Base-by-base conservation (phyloP, 2,888 invertebrate genomes). In the Orgyia antiqua region DNA sequence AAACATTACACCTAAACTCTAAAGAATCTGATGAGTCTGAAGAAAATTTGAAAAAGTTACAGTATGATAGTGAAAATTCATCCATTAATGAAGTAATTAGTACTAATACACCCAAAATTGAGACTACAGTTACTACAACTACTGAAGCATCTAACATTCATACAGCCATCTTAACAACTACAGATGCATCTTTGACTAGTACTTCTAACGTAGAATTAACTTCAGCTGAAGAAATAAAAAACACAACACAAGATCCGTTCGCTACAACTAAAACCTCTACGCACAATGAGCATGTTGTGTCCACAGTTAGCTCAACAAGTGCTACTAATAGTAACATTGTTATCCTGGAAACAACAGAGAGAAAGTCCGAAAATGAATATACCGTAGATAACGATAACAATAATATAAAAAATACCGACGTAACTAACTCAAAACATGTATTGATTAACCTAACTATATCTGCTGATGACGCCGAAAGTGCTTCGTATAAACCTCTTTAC, bases 391-490 rank as follows among this genome's bases (percentile, higher is more conserved):
- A 10, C 10, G 23, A 23, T 10, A 23, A 10, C 6, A 10, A 7
- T 10, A 23, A 23, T 10, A 23, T 11, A 23, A 23, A 23, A 23
- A 1, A 10, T 3, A 57, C 74, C 20, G 82, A 82, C 37, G 33
- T 59, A 30, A 51, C 72, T 63, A 83, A 83, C 52, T 75, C 77
- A 50, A 90, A 90, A 72, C 90, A 92, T 55, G 90, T 95, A 53
- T 83, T 94, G 47, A 92, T 95, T 39, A 95, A 95, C 77, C 88
- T 95, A 47, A 94, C 94, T 5, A 94, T 95, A 58, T 90, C 92
- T 38, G 91, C 93, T 24, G 93, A 93, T 57, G 70, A 80, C 39
- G 68, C 73, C 24, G 72, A 73, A 41, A 75, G 65, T 45, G 68
- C 74, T 37, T 63, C 69, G 45, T 86, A 89, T 55, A 90, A 90